A percentile compares a stretch with the other conserved stretches of the same genome.
phyloP scores from a whole-genome alignment of 2,888 invertebrate species.

The Biston stratarius region DNA sequence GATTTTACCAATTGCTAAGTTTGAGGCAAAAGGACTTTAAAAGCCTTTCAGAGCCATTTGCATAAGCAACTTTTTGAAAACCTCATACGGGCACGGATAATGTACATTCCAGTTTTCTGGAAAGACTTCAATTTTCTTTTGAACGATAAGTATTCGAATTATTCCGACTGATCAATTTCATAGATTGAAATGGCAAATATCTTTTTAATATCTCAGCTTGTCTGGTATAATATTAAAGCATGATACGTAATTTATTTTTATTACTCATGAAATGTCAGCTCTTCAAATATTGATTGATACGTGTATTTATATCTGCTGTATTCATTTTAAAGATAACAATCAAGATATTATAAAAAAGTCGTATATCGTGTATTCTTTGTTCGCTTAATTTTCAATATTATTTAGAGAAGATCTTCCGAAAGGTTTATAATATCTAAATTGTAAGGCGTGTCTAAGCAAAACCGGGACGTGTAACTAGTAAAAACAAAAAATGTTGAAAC shows the following conservation, averaged over 20 bases:
- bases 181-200: conserved; percentile 41
- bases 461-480: no score
- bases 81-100: conserved; percentile 33
- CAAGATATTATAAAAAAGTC: no score
- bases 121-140: conserved; percentile 35
- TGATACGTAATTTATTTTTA: conserved; percentile 7
- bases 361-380: no score
- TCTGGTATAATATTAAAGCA: conserved; percentile 2
- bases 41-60: conserved; percentile 50
- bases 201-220: conserved; percentile 31
- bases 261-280: neutral
- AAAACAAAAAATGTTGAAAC: no score
- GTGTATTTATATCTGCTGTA: neutral
- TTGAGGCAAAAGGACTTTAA: conserved; percentile 26
- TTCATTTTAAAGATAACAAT: neutral
- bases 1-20: conserved; percentile 24
- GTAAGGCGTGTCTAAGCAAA: no score
- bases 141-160: conserved; percentile 39
- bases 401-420: no score
- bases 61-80: conserved; percentile 48
- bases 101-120: conserved; percentile 29
- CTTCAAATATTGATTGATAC: neutral
- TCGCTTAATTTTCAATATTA: no score
- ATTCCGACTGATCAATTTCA: conserved; percentile 42
- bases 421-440: no score